Conservation (phyloP, 2,888 invertebrate genomes). For the Eupithecia exiguata region DNA sequence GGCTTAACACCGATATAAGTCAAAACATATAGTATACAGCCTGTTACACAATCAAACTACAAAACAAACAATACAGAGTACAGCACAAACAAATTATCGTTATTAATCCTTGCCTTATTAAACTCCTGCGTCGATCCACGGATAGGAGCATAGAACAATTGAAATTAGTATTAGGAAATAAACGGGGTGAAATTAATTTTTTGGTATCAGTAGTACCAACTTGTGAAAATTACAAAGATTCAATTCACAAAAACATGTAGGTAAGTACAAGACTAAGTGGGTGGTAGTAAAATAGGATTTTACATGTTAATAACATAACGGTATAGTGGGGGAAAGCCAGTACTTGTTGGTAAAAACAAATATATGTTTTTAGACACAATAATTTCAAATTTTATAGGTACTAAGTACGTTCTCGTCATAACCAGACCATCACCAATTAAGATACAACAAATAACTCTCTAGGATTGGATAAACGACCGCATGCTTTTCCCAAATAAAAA, state of each 20-base stretch:
- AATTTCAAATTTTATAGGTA: neutral
- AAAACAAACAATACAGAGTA: constrained; percentile 26
- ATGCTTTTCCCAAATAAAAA: constrained; percentile 7
- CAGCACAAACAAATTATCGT: constrained; percentile 49
- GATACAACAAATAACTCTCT: neutral
- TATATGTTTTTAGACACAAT: neutral
- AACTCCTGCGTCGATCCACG: constrained; percentile 84
- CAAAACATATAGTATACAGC: neutral
- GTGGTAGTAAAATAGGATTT: neutral
- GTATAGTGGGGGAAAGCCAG: neutral
- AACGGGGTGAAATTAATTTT: neutral
- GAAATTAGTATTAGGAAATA: constrained; percentile 61
- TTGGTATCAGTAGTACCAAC: neutral
- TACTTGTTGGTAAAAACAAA: neutral
- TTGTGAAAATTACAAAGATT: neutral
- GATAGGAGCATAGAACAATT: constrained; percentile 68
- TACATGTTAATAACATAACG: neutral
- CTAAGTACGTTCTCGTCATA: neutral
- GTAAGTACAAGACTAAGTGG: neutral
- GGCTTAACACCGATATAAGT: neutral
- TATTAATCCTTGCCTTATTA: constrained; percentile 86
- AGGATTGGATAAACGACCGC: neutral
- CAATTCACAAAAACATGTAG: neutral
- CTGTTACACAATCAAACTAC: constrained; percentile 20
- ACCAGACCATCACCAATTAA: constrained; percentile 5